phyloP scores from a whole-genome alignment of 2,113 vertebrate species.

The Microcebus lehilahytsara region DNA sequence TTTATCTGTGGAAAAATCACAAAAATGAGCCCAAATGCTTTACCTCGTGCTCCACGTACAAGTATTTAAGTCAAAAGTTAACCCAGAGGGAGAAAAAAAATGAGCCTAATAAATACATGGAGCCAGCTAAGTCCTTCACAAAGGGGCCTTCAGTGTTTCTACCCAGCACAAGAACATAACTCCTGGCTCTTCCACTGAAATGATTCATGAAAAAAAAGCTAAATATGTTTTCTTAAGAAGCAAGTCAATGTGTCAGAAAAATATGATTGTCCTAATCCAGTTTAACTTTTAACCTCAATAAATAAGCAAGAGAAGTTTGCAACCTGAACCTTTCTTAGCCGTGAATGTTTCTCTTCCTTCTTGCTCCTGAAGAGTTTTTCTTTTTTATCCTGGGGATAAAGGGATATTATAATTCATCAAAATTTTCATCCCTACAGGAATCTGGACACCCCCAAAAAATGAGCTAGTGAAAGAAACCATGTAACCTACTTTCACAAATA shows the following conservation, averaged over 20 bases:
- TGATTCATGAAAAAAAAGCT: conserved; percentile 71
- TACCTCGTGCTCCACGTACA: conserved; percentile 38
- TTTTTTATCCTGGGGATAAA: conserved; percentile 72
- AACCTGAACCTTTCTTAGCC: conserved; percentile 74
- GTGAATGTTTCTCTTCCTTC: conserved; percentile 75
- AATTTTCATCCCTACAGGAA: conserved; percentile 68
- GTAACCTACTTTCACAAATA: conserved; percentile 45
- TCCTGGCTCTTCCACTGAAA: conserved; percentile 69
- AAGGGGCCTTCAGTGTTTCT: conserved; percentile 61
- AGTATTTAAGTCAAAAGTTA: conserved; percentile 73
- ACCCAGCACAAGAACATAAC: conserved; percentile 36
- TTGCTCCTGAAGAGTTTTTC: conserved; percentile 68
- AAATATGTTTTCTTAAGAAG: conserved; percentile 79
- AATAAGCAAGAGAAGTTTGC: conserved; percentile 78
- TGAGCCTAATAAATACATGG: conserved; percentile 49
- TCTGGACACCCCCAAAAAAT: conserved; percentile 56
- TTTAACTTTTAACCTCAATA: conserved; percentile 82
- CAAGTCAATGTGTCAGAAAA: conserved; percentile 81
- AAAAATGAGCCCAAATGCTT: conserved; percentile 52
- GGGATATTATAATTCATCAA: conserved; percentile 69
- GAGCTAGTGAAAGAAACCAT: conserved; percentile 44
- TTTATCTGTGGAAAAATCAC: conserved; percentile 60
- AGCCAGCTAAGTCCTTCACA: conserved; percentile 52
- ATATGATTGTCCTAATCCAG: conserved; percentile 81
- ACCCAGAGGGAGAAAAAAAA: conserved; percentile 9